Evolutionary conservation across 2,888 invertebrate species (phyloP).

Genomic region (Quadroppia sp.): DNA sequence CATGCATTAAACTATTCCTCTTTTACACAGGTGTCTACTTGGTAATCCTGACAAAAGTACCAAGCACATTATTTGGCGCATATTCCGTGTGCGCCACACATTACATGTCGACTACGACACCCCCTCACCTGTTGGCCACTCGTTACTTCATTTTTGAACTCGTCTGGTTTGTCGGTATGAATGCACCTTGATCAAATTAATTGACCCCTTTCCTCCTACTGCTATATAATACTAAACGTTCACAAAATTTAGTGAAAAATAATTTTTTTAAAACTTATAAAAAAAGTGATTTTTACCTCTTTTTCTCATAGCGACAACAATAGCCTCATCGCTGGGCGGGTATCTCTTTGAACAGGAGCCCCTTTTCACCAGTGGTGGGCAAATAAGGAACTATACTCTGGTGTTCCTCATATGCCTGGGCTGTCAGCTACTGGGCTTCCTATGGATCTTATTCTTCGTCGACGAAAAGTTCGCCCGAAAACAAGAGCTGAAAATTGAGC

Average conservation of each 20-base stretch:
- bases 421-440: not conserved
- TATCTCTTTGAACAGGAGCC: not conserved
- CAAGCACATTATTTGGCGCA: not conserved
- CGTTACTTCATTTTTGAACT: not conserved
- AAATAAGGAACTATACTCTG: not conserved
- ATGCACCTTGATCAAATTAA: no score
- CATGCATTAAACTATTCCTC: no score
- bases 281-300: no score
- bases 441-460: not conserved
- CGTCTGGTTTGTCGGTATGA: not conserved
- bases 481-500: not conserved
- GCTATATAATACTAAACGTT: no score
- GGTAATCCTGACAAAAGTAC: not conserved
- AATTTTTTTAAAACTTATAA: no score
- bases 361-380: not conserved
- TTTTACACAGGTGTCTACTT: not conserved
- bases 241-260: no score
- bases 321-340: not conserved
- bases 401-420: not conserved
- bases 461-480: not conserved
- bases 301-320: not conserved
- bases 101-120: not conserved
- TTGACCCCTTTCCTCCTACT: no score
- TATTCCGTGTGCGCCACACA: not conserved
- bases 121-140: not conserved